These are phyloP conservation scores for Cydia fagiglandana DNA, from an alignment of 1,140 invertebrate species.

Conservation along the genomic window DNA sequence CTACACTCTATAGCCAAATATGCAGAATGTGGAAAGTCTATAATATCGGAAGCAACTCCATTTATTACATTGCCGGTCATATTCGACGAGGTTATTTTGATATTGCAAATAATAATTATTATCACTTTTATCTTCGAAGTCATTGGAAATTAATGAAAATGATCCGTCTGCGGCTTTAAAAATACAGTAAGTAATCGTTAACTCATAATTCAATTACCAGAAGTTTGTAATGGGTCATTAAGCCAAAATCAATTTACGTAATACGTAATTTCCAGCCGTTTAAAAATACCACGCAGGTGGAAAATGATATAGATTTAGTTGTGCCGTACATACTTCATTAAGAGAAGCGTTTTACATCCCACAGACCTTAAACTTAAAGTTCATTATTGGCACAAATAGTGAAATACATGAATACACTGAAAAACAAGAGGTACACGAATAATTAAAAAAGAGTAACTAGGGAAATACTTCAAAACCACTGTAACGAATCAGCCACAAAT, in stretches of 20 bases:
- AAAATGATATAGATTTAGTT: no score
- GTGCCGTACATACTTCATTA: no score
- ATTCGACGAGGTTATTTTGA: not conserved
- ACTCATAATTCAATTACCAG: not conserved
- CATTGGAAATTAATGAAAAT: not conserved
- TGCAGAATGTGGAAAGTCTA: not conserved
- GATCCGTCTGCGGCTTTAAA: not conserved
- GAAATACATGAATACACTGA: no score
- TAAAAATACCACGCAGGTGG: no score
- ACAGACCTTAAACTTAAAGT: no score
- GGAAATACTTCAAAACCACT: no score
- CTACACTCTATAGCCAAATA: not conserved
- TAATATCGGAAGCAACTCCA: not conserved
- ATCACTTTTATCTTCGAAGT: not conserved
- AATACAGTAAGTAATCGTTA: not conserved
- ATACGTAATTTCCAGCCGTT: no score
- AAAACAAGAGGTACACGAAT: no score
- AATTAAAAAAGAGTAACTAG: no score
- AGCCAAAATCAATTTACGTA: not conserved
- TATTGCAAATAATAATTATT: slow-evolving; percentile 1
- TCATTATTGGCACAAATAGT: no score
- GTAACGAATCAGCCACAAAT: no score
- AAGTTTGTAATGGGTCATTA: not conserved
- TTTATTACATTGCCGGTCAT: not conserved
- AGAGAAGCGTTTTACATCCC: no score